Evolutionary conservation across 2,888 invertebrate species (phyloP).

Genomic region (Copidosoma aretas): DNA sequence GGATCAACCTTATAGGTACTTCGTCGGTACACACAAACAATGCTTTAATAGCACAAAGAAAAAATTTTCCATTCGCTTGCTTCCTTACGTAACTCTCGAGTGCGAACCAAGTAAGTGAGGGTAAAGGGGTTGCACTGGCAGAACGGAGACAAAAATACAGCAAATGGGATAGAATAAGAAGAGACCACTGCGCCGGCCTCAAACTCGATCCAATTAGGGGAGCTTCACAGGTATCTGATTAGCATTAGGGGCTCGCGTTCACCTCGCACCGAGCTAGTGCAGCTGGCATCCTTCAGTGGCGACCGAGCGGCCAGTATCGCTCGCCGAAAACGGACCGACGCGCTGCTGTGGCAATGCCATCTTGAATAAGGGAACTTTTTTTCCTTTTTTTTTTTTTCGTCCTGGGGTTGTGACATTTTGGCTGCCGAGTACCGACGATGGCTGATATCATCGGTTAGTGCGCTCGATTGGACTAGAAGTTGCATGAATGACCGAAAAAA

Average conservation of each 20-base stretch:
- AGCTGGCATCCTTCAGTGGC: constrained; percentile 24
- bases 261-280: constrained; percentile 38
- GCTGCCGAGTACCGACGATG: constrained; percentile 31
- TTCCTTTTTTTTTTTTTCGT: background rate
- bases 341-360: constrained; percentile 7
- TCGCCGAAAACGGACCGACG: background rate
- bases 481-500: too few relatives aligned
- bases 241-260: constrained; percentile 42
- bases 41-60: too few relatives aligned
- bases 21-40: too few relatives aligned
- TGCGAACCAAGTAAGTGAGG: too few relatives aligned
- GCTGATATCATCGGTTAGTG: constrained; percentile 50
- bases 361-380: background rate
- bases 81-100: too few relatives aligned
- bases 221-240: constrained; percentile 58
- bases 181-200: constrained; percentile 54
- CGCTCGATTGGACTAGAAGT: background rate
- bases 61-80: too few relatives aligned
- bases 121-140: too few relatives aligned
- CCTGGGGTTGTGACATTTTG: background rate
- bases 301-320: constrained; percentile 25
- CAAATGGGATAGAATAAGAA: constrained; percentile 7
- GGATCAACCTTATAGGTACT: too few relatives aligned
- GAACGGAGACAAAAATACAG: too few relatives aligned
- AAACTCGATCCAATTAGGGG: constrained; percentile 56